Percentiles rank a stretch among this genome's conserved stretches.
These are phyloP conservation scores for Varanus salvator DNA, from an alignment of 2,113 vertebrate genomes.

Conservation along the genomic window DNA sequence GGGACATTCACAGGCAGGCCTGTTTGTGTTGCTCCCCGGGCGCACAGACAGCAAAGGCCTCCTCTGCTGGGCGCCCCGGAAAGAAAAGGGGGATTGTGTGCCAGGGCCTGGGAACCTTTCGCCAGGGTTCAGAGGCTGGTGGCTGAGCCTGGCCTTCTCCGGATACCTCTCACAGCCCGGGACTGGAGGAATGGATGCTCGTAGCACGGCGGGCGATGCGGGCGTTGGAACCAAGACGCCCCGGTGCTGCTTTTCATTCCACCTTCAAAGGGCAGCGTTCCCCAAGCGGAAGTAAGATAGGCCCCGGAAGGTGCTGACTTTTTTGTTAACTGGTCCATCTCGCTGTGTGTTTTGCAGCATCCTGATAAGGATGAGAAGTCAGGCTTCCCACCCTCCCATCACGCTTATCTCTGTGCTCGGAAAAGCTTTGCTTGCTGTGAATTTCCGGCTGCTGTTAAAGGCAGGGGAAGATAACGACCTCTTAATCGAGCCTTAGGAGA, in stretches of 20 bases:
- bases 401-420: background rate
- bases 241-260: background rate
- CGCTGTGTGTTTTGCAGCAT: background rate
- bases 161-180: no score
- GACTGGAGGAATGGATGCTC: background rate
- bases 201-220: no score
- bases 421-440: background rate
- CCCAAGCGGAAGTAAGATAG: background rate
- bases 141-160: background rate
- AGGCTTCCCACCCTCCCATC: background rate
- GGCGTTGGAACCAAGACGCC: background rate
- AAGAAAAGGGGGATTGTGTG: conserved; percentile 32
- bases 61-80: background rate
- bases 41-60: background rate
- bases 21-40: background rate
- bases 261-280: background rate
- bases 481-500: no score
- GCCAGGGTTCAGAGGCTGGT: background rate
- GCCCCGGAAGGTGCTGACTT: background rate
- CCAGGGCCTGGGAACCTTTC: background rate
- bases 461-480: background rate
- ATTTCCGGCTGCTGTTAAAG: background rate
- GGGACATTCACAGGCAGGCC: conserved; percentile 1
- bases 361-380: background rate
- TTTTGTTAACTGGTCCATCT: background rate